phyloP scores from a whole-genome alignment of 2,888 invertebrate species.

The Exocentrus adspersus region DNA sequence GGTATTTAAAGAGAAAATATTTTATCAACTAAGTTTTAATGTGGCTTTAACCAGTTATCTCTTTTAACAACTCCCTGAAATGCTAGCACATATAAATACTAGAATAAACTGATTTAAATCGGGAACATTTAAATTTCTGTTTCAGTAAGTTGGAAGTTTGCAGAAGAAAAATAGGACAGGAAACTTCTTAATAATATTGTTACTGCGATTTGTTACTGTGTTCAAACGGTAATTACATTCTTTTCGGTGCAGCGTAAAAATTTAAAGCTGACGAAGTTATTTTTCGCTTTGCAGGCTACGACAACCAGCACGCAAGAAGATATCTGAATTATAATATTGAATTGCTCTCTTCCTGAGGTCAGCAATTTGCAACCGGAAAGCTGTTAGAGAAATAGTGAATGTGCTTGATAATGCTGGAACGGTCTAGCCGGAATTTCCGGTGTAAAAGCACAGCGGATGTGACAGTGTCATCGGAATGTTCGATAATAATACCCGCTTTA shows the following conservation, averaged over 20 bases:
- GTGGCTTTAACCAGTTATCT: no score
- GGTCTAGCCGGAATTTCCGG: slow-evolving; percentile 34
- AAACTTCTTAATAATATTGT: background rate
- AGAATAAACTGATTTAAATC: background rate
- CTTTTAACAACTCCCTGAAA: no score
- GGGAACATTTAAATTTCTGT: background rate
- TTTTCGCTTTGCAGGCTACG: background rate
- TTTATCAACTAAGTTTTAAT: no score
- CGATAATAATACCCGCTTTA: slow-evolving; percentile 27
- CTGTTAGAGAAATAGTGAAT: slow-evolving; percentile 29
- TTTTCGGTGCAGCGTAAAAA: background rate
- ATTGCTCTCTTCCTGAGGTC: slow-evolving; percentile 28
- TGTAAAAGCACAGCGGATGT: slow-evolving; percentile 33
- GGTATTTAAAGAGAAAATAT: no score
- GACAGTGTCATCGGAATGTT: slow-evolving; percentile 35
- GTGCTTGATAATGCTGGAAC: slow-evolving; percentile 26
- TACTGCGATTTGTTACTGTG: background rate
- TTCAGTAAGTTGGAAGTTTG: background rate
- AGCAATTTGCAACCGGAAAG: slow-evolving; percentile 34
- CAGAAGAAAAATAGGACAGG: background rate
- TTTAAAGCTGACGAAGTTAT: background rate
- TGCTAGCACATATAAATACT: background rate
- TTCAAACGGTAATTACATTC: slow-evolving; percentile 1
- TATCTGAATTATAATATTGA: slow-evolving; percentile 28
- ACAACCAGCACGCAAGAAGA: slow-evolving; percentile 3